Base-by-base conservation (phyloP, 2,113 vertebrate species). In the Grammomys dolichurus region DNA sequence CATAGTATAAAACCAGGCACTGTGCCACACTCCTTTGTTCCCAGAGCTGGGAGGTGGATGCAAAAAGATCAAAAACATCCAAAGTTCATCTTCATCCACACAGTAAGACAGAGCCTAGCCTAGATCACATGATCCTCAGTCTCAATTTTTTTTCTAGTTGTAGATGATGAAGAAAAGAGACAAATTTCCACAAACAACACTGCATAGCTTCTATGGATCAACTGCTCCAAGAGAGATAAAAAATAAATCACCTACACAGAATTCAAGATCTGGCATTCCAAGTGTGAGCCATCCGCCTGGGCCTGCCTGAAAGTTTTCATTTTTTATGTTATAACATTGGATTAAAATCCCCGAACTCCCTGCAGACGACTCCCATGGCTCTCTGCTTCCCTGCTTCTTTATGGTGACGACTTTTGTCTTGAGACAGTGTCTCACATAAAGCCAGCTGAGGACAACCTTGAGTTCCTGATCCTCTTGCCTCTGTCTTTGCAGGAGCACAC, bases 271-370 rank as follows among this genome's bases (percentile, higher is more conserved):
- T 72, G 85, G n/a, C 11, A 2, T 31, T 75, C n/a, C 13, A 40
- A 33, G 69, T 58, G 33, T 58, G 36, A 72, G 36, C 36, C 85
- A 19, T 17, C 51, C 11, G 20, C 3, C 43, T 33, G 31, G 17
- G 48, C 33, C 12, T 54, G 20, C 31, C 46, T 60, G 43, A 17
- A 87, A 11, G 9, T 56, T 16, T 46, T 92, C 63, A 54, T 89
- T 88, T 96, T 65, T 86, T 54, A 89, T 93, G 12, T 82, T n/a
- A 87, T 51, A 6, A 89, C 48, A 43, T 20, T 77, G 26, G 22
- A 46, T 65, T 89, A 75, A 65, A 82, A 72, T 87, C 17, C 72
- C 46, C 36, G 69, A 36, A 36, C 31, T 40, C 75, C 56, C 72
- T 69, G 33, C 36, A 56, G 51, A 72, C 26, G n/a, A 56, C 20